Base-by-base conservation (phyloP, 1,140 invertebrate genomes). In the Helicoverpa zea region DNA sequence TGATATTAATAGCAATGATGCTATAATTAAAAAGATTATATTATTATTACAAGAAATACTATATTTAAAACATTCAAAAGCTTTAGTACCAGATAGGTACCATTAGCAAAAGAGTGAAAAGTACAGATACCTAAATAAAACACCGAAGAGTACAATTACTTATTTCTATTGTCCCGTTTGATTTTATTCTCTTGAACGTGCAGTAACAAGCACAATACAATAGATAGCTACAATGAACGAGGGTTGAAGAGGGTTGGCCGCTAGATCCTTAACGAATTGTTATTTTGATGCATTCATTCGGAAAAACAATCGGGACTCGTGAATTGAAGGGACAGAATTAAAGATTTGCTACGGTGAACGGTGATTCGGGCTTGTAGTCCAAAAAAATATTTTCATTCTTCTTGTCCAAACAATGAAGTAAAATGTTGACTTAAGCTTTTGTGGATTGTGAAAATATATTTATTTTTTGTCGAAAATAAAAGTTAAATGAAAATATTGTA, bases 201-300 rank as follows among this genome's bases (percentile, higher is more conserved):
- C 52, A 59, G 29, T 79, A 54, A 47, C 61, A 77, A 77, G 68
- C 49, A 18, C 54, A 70, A 68, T 70, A 79, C 64, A 68, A 79
- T 64, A 80, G 83, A 81, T 85, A 83, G 68, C 63, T 77, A 81
- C 61, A 77, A 81, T 82, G 82, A 81, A 82, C 80, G 81, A 74
- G 85, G 85, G 83, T 79, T 78, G 81, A 84, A 81, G 81, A 88
- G 88, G 88, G 88, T 82, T 88, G 84, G 82, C 85, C 83, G 88
- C 87, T 89, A 18, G 79, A 77, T 77, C 79, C 79, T 83, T 83
- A 90, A 89, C 89, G 87, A 93, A 90, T 91, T 93, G 90, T 93
- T 93, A 93, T 93, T 93, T 92, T 90, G 90, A 91, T 84, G 84
- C 89, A 85, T 89, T 90, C 91, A 90, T 86, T 91, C 85, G 90